phyloP scores from a whole-genome alignment of 2,113 vertebrate species.

The Peucedramus taeniatus region DNA sequence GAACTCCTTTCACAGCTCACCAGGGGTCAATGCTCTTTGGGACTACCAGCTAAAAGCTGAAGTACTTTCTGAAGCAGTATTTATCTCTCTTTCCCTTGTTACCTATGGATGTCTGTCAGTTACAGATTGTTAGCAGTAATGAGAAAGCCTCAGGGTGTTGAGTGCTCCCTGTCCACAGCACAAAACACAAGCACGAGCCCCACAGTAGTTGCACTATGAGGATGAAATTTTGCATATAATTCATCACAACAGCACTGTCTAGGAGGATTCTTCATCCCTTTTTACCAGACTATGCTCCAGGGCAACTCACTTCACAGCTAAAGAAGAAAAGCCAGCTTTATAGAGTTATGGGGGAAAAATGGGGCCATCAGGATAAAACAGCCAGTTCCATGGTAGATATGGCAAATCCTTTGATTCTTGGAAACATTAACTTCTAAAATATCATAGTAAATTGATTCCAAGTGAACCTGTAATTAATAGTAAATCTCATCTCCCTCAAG shows the following conservation, averaged over 20 bases:
- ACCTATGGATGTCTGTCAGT: neutral
- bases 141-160: neutral
- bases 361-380: neutral
- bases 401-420: neutral
- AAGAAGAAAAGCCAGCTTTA: neutral
- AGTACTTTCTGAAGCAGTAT: neutral
- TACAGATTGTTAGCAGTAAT: neutral
- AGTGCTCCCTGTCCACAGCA: neutral
- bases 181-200: neutral
- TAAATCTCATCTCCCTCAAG: neutral
- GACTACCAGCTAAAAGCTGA: neutral
- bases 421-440: neutral
- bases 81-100: neutral
- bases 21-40: neutral
- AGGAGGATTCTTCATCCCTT: neutral
- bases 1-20: neutral
- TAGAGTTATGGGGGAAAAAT: neutral
- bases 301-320: neutral
- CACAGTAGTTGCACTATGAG: neutral
- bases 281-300: neutral
- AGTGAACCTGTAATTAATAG: neutral
- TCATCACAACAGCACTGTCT: neutral
- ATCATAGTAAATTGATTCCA: neutral
- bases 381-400: neutral
- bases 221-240: neutral